A percentile compares a stretch with the other conserved stretches of the same genome.
Evolutionary conservation across 2,113 vertebrate species (phyloP).

Genomic region (Taurulus bubalis): DNA sequence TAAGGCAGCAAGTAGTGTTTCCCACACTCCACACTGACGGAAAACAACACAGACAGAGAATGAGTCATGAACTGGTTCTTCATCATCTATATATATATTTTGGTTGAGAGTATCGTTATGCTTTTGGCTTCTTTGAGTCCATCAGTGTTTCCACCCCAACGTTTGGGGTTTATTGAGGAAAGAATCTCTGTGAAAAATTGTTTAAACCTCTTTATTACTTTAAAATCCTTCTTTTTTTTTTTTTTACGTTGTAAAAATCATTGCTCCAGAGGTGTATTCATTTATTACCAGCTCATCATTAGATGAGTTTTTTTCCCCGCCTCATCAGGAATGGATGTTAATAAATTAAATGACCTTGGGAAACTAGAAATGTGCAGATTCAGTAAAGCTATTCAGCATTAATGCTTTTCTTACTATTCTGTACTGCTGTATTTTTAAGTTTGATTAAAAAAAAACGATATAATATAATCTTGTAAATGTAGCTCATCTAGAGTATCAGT

Average conservation of each 20-base stretch:
- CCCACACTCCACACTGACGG: slow-evolving; percentile 92
- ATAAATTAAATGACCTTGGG: slow-evolving; percentile 24
- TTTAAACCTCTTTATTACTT: neutral
- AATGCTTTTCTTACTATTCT: neutral
- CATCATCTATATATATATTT: neutral
- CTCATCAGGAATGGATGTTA: slow-evolving; percentile 17
- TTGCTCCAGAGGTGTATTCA: slow-evolving; percentile 4
- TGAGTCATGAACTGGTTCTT: neutral
- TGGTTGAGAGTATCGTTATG: neutral
- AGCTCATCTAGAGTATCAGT: neutral
- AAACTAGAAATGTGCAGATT: neutral
- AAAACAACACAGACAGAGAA: slow-evolving; percentile 27
- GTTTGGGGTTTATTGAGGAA: neutral
- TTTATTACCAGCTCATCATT: slow-evolving; percentile 35
- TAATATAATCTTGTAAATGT: neutral
- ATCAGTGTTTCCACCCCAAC: neutral
- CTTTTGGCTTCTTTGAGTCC: neutral
- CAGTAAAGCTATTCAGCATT: neutral
- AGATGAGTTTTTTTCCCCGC: slow-evolving; percentile 1
- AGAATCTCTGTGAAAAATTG: neutral
- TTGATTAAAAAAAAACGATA: neutral
- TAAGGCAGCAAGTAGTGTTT: slow-evolving; percentile 89
- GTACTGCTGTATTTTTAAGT: neutral
- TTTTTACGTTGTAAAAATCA: neutral
- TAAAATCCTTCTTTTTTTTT: neutral